Evolutionary conservation across 1,140 invertebrate genomes (phyloP), one percentile per base, ranked within the genome.

Genomic region (Schlechtendalia chinensis): DNA sequence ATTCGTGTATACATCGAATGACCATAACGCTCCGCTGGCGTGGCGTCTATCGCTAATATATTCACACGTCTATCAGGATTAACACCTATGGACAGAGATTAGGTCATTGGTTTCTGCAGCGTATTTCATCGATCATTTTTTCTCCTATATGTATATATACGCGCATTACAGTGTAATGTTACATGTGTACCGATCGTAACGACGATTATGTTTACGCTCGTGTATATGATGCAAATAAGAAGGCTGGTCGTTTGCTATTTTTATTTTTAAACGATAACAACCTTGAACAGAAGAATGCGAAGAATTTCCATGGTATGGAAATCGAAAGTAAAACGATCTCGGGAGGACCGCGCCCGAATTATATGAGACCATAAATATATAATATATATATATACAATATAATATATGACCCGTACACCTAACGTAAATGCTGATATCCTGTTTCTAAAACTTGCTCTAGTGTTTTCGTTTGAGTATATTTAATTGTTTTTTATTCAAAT

Each of bases 281-380:
- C 74, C 74, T 77, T 77, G 74, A 77, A 77, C 32, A 24, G 32
- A 77, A 77, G 74, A 77, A 77, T 77, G 74, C 74, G n/a, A 59
- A 59, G 54, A 77, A 77, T n/a, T n/a, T n/a, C n/a, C n/a, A 32
- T n/a, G 16, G n/a, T n/a, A 22, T 39, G 22, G 74, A 77, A 77
- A 77, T 58, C 22, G 74, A 77, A 77, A 77, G 74, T 77, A 59
- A 74, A 74, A 74, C 27, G 54, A 32, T 74, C 32, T 45, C 2
- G 54, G n/a, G 32, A 58, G 74, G 29, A 39, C 53, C 22, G 29
- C 54, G 54, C 32, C 39, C 32, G 39, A 69, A 69, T 69, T 47
- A 24, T 47, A 47, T 6, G 63, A 1, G n/a, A n/a, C n/a, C 22
- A 22, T 59, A 12, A 27, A 24, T 24, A 24, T 59, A 50, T 10